These are phyloP conservation scores for Peromyscus attwateri DNA, from an alignment of 2,797 vertebrate genomes.

Conservation along the genomic window DNA sequence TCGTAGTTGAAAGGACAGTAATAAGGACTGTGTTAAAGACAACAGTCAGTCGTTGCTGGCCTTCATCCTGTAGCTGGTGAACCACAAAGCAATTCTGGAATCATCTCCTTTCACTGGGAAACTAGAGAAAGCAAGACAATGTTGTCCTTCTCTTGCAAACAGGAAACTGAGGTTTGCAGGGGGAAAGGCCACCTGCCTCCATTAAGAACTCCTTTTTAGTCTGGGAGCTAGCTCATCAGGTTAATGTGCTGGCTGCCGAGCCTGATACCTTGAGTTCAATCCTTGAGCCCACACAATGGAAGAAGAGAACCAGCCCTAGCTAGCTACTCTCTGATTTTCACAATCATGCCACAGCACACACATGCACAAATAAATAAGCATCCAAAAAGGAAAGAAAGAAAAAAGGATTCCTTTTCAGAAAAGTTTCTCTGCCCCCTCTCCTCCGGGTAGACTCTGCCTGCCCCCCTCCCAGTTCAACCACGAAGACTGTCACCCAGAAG, in stretches of 20 bases:
- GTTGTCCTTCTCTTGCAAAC: not conserved
- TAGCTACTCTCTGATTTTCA: not conserved
- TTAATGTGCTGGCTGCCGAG: not conserved
- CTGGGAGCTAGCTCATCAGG: not conserved
- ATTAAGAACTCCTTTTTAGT: not conserved
- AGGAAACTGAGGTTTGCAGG: not conserved
- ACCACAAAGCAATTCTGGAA: not conserved
- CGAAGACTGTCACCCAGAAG: not conserved
- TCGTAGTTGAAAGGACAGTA: not conserved
- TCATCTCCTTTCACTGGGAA: not conserved
- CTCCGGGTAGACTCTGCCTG: not conserved
- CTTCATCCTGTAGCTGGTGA: not conserved
- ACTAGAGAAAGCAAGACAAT: not conserved
- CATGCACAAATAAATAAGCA: not conserved
- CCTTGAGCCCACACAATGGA: not conserved
- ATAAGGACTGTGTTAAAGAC: not conserved
- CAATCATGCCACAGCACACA: not conserved
- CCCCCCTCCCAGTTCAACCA: not conserved
- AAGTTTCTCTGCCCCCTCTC: slow-evolving; percentile 6
- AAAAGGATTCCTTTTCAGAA: not conserved
- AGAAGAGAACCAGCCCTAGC: too few relatives aligned
- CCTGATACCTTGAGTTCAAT: not conserved
- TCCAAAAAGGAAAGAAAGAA: not conserved
- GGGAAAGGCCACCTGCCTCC: not conserved
- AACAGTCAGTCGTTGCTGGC: not conserved